These are phyloP conservation scores for Hiodon tergisus DNA, from an alignment of 2,113 vertebrate species.

Conservation along the genomic window DNA sequence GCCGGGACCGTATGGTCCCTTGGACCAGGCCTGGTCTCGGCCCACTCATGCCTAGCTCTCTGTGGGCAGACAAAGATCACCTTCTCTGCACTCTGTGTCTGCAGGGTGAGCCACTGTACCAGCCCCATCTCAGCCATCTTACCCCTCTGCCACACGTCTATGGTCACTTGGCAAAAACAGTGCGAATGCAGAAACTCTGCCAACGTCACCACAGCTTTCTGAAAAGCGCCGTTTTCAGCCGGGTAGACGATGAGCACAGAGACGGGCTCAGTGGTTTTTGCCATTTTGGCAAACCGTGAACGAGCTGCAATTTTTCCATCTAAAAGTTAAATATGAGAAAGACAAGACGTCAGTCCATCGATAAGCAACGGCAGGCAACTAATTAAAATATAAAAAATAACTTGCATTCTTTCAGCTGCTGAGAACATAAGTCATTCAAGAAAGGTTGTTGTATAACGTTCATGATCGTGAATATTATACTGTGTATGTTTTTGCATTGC, in stretches of 20 bases:
- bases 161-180: constrained; percentile 55
- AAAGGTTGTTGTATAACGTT: no score
- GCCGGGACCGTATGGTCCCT: constrained; percentile 40
- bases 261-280: not conserved
- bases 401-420: no score
- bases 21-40: not conserved
- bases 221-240: constrained; percentile 54
- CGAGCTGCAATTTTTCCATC: not conserved
- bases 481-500: no score
- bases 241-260: constrained; percentile 69
- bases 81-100: constrained; percentile 52
- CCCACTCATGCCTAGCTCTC: not conserved
- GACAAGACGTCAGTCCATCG: not conserved
- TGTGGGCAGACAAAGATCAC: constrained; percentile 63
- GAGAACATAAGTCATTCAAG: no score
- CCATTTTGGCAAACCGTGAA: not conserved
- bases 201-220: constrained; percentile 57
- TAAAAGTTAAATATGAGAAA: not conserved
- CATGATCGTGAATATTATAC: no score
- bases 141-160: constrained; percentile 70
- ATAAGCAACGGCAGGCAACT: not conserved
- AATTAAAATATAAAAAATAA: no score
- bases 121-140: constrained; percentile 66
- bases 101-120: constrained; percentile 66
- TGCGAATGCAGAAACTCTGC: constrained; percentile 63